A percentile compares a stretch with the other conserved stretches of the same genome.
Conservation (phyloP, 2,797 vertebrate genomes). For the Pyrrhura leucotis region DNA sequence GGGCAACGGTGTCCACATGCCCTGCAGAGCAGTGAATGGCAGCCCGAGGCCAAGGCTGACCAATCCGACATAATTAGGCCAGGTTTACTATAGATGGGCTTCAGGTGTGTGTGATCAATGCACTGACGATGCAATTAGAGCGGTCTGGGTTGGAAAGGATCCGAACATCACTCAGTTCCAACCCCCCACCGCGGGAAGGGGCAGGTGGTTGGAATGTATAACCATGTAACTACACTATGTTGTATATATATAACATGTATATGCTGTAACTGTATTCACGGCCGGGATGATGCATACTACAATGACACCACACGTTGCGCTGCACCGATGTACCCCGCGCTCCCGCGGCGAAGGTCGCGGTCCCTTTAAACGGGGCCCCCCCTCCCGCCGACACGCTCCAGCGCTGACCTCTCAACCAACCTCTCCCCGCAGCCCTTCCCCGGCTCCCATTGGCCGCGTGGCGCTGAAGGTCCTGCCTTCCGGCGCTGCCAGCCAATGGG, state of each 20-base stretch:
- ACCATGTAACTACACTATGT: too few relatives aligned
- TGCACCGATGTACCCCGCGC: background rate
- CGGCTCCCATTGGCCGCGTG: fast-evolving
- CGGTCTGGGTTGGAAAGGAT: background rate
- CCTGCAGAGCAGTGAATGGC: background rate
- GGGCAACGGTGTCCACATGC: fast-evolving
- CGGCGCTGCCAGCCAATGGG: background rate
- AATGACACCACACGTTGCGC: too few relatives aligned
- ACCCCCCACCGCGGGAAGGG: too few relatives aligned
- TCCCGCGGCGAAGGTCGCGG: background rate
- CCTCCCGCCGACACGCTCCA: fast-evolving
- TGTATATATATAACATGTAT: too few relatives aligned
- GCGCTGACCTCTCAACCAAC: background rate
- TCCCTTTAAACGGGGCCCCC: background rate
- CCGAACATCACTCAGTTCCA: background rate
- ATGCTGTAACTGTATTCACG: fast-evolving
- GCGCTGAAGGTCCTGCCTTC: background rate
- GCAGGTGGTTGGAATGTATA: too few relatives aligned
- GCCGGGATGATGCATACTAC: fast-evolving
- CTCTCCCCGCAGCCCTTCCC: fast-evolving
- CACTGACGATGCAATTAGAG: background rate
- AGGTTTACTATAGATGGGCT: fast-evolving
- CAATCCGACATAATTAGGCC: fast-evolving
- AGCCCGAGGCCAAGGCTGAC: background rate
- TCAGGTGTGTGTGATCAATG: background rate